Percentiles rank a stretch among this genome's conserved stretches.
Evolutionary conservation across 2,888 invertebrate genomes (phyloP).

Genomic region (Mantis religiosa): DNA sequence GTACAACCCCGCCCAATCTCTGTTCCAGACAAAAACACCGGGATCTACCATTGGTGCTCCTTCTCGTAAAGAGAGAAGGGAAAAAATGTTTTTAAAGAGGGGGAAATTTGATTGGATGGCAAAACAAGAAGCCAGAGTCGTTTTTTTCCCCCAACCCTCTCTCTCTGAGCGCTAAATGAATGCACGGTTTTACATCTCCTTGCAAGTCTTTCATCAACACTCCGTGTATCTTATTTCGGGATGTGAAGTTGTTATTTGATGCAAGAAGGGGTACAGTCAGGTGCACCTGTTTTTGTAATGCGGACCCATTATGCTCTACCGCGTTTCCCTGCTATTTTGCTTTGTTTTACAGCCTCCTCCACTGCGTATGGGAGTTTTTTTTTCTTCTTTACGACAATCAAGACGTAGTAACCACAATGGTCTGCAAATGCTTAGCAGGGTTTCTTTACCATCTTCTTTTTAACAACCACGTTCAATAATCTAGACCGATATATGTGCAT

Average conservation of each 20-base stretch:
- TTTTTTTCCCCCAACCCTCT: background rate
- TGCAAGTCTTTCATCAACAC: background rate
- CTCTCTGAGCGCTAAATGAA: background rate
- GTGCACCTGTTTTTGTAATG: background rate
- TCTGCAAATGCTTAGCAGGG: no score
- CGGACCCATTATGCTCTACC: no score
- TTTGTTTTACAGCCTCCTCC: no score
- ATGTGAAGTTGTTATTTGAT: background rate
- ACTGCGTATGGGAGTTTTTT: no score
- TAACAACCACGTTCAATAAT: no score
- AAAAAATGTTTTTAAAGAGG: background rate
- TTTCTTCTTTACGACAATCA: no score
- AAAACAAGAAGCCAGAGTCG: background rate
- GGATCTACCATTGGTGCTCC: background rate
- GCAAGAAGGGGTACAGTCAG: background rate
- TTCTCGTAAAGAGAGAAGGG: background rate
- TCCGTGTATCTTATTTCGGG: background rate
- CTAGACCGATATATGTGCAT: no score
- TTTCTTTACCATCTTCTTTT: no score
- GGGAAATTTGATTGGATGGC: background rate
- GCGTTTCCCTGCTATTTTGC: no score
- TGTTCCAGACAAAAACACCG: no score
- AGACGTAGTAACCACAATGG: no score
- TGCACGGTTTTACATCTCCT: background rate
- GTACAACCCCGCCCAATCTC: background rate